Conservation (phyloP, 1,140 invertebrate species). For the Temnothorax curvispinosus region DNA sequence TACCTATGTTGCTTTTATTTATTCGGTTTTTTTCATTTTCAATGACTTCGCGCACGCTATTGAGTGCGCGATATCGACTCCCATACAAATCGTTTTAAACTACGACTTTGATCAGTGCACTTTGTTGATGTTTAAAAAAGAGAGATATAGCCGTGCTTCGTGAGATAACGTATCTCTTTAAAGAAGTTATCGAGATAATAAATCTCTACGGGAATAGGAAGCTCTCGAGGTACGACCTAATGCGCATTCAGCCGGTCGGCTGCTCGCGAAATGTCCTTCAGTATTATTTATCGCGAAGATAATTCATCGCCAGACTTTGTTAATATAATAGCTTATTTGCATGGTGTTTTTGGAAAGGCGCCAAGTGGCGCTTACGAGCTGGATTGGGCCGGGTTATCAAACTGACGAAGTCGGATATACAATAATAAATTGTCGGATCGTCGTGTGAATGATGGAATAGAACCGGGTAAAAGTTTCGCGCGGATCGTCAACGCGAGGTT, state of each 20-base stretch:
- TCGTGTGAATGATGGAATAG: constrained; percentile 4
- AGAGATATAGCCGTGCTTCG: neutral
- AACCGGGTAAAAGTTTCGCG: neutral
- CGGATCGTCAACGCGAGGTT: neutral
- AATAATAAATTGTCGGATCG: neutral
- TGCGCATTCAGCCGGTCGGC: constrained; percentile 51
- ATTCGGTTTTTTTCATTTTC: neutral
- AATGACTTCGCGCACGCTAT: neutral
- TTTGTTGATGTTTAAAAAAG: constrained; percentile 33
- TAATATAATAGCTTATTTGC: constrained; percentile 62
- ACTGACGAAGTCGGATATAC: constrained; percentile 4
- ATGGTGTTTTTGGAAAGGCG: constrained; percentile 54
- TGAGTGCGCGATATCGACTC: neutral
- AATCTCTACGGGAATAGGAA: constrained; percentile 44
- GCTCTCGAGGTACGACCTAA: constrained; percentile 45
- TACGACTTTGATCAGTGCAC: constrained; percentile 2
- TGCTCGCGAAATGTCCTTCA: constrained; percentile 58
- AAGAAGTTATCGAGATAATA: constrained; percentile 52
- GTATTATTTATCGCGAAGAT: constrained; percentile 53
- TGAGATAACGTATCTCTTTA: constrained; percentile 55
- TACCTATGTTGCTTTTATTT: neutral
- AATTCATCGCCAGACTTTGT: constrained; percentile 61
- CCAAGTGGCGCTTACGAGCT: constrained; percentile 15
- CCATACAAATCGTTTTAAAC: constrained; percentile 2
- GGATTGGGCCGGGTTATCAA: neutral